phyloP scores from a whole-genome alignment of 2,797 vertebrate species.

The Darevskia mixta region DNA sequence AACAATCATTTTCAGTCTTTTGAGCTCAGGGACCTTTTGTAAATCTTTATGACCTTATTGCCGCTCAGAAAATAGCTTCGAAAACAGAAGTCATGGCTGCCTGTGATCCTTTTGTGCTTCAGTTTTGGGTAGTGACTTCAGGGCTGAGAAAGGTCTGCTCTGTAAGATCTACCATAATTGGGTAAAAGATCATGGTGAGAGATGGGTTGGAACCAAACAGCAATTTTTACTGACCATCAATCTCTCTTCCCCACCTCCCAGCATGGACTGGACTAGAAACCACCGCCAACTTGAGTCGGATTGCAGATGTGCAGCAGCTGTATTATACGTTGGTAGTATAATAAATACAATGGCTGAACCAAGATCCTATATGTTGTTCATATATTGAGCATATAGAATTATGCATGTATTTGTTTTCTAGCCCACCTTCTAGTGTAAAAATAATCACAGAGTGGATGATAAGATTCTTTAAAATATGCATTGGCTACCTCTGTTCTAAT shows the following conservation, averaged over 20 bases:
- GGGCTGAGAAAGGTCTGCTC: neutral
- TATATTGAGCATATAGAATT: too few species aligned
- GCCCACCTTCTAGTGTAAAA: too few species aligned
- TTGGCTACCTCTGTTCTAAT: too few species aligned
- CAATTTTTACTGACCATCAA: neutral
- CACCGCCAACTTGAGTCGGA: neutral
- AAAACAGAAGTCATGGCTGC: constrained; percentile 4
- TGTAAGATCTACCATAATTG: constrained; percentile 9
- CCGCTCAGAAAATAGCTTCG: constrained; percentile 34
- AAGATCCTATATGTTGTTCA: too few species aligned
- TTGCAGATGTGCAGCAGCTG: neutral
- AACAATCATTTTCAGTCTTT: constrained; percentile 37
- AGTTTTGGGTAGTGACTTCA: neutral
- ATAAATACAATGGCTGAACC: neutral
- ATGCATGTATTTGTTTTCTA: too few species aligned
- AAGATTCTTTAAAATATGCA: too few species aligned
- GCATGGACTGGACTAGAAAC: neutral
- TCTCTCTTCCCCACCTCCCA: neutral
- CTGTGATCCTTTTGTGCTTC: neutral
- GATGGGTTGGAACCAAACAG: neutral
- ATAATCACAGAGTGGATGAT: too few species aligned
- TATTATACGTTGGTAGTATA: neutral
- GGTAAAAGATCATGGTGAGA: neutral
- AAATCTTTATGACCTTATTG: constrained; percentile 27
- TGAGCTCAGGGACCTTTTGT: constrained; percentile 4